phyloP scores from a whole-genome alignment of 2,797 vertebrate genomes.

The Notoglanidium macrostoma region DNA sequence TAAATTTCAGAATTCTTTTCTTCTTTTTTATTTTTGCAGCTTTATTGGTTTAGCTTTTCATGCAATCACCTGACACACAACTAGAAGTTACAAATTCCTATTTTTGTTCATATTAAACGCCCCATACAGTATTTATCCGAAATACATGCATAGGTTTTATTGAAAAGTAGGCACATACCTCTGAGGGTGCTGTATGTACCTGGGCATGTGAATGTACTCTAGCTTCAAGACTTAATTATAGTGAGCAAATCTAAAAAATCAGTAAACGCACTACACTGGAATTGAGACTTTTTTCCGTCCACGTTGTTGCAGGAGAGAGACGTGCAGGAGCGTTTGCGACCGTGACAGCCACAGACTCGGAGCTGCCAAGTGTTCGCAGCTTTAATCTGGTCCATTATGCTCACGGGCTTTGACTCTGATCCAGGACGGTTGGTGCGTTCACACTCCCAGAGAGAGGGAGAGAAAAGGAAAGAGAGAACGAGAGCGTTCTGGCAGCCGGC shows the following conservation, averaged over 20 bases:
- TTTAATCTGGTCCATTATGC: slow-evolving; percentile 74
- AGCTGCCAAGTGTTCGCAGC: slow-evolving; percentile 66
- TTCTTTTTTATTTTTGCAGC: no score
- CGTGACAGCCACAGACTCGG: slow-evolving; percentile 40
- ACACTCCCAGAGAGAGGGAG: slow-evolving; percentile 37
- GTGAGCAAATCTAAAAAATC: background rate
- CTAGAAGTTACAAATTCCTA: background rate
- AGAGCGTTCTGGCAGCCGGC: slow-evolving; percentile 47
- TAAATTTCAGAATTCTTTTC: no score
- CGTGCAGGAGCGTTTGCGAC: background rate
- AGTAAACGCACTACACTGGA: background rate
- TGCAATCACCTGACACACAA: background rate
- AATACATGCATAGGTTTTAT: background rate
- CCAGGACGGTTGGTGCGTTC: slow-evolving; percentile 60
- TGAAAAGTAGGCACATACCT: background rate
- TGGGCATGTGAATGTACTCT: background rate
- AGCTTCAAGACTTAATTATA: background rate
- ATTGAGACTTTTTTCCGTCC: background rate
- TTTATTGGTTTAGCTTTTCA: background rate
- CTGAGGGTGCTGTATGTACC: background rate
- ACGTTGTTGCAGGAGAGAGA: background rate
- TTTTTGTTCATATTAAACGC: background rate
- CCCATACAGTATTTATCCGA: background rate
- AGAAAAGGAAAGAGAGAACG: slow-evolving; percentile 10
- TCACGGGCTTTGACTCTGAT: slow-evolving; percentile 70